Evolutionary conservation across 2,113 vertebrate genomes (phyloP), one percentile per base, ranked within the genome.

Genomic region (Balaeniceps rex): DNA sequence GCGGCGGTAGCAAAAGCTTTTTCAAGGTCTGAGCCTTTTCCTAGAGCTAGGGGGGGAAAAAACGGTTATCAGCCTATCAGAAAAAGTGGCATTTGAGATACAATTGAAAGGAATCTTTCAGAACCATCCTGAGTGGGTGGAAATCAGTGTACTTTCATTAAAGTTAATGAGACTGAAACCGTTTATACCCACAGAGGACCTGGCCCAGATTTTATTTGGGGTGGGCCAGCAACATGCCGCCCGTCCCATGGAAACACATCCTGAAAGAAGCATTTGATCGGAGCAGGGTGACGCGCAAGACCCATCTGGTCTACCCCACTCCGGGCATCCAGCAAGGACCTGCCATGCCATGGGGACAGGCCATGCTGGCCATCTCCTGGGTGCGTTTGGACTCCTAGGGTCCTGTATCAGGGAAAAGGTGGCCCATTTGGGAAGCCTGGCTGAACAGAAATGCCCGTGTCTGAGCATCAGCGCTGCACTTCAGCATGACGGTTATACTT

Each of bases 21-120:
- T 91, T 99, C 98, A 54, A 98, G 97, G 46, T 98, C 98, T 47
- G 98, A 98, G 81, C 96, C 95, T 93, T 98, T 98, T 79, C 70
- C 64, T 49, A 98, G 95, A 95, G 94, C 98, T 99, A 33, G 29
- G 28, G 14, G 3, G 7, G 5, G 34, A 49, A 22, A 47, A 47
- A 46, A 47, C 19, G 36, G 75, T 93, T 68, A 78, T 14, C 54
- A 74, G 23, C 51, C 47, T 52, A 65, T 68, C 5, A 86, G 66
- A 81, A 52, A 72, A 57, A 71, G 25, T 8, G 3, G 19, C 3
- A 72, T 61, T 49, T 46, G 46, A 49, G n/a, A 23, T 64, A 31
- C 24, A 85, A 93, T 77, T 81, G 57, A 94, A 95, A 93, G 31
- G 28, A 84, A 52, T 77, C 82, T 58, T 61, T 92, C 64, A 83